These are phyloP conservation scores for Oryzias woworae DNA, from an alignment of 2,113 vertebrate species.

Conservation along the genomic window DNA sequence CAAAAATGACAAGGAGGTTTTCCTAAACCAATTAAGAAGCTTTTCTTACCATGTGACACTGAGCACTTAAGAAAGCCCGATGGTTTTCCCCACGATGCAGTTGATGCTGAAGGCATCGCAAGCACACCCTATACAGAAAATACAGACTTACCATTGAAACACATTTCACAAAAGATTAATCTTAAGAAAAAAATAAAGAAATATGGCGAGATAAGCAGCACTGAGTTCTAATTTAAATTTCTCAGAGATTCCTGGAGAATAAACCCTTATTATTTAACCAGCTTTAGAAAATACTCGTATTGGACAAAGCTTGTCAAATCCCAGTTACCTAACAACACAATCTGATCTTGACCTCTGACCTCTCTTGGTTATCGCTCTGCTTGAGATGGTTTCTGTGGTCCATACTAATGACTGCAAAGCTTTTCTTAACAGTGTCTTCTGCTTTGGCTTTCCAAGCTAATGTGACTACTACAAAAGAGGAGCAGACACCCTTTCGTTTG, in stretches of 20 bases:
- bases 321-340: conserved; percentile 45
- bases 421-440: conserved; percentile 15
- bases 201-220: background rate
- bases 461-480: conserved; percentile 29
- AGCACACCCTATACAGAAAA: background rate
- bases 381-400: conserved; percentile 35
- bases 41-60: conserved; percentile 62
- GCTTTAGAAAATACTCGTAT: conserved; percentile 46
- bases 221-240: conserved; percentile 4
- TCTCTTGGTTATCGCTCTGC: conserved; percentile 41
- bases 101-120: conserved; percentile 17
- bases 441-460: conserved; percentile 43
- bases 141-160: background rate
- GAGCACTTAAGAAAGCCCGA: conserved; percentile 65
- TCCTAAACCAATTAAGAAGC: conserved; percentile 74
- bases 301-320: conserved; percentile 31
- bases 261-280: conserved; percentile 49
- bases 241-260: conserved; percentile 17
- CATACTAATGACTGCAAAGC: conserved; percentile 50
- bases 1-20: conserved; percentile 73
- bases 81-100: conserved; percentile 53
- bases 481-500: conserved; percentile 39
- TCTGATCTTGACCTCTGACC: conserved; percentile 48
- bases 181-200: too few species aligned
- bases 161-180: too few species aligned